Conservation (phyloP, 1,140 invertebrate species). For the Arctopsyche grandis region DNA sequence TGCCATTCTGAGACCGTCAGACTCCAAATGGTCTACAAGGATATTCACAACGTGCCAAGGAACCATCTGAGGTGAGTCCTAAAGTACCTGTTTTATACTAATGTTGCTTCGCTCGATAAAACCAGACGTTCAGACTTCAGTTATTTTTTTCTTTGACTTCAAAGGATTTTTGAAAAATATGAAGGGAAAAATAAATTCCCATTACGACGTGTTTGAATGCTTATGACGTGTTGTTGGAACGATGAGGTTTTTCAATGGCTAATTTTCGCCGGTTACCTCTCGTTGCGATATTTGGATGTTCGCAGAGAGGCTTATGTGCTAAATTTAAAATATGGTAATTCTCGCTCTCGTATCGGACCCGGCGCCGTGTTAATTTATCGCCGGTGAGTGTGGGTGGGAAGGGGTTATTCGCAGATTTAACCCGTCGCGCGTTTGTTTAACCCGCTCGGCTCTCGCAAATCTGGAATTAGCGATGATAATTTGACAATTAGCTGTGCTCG, state of each 20-base stretch:
- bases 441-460: not conserved
- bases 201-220: no score
- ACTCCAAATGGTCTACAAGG: slow-evolving; percentile 84
- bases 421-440: not conserved
- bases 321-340: not conserved
- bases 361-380: not conserved
- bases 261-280: not conserved
- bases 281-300: not conserved
- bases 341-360: not conserved
- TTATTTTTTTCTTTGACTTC: no score
- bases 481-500: not conserved
- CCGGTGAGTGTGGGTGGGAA: not conserved
- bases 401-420: not conserved
- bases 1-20: slow-evolving; percentile 82
- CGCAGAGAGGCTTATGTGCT: not conserved
- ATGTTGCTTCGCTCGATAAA: not conserved
- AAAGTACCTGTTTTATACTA: not conserved
- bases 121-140: no score
- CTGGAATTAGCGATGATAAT: not conserved
- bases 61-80: slow-evolving; percentile 77
- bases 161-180: not conserved
- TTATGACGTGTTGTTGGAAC: no score
- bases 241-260: no score
- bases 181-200: no score
- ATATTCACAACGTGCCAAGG: slow-evolving; percentile 85